Conservation (phyloP, 2,113 vertebrate species). For the Lophotis ruficrista region DNA sequence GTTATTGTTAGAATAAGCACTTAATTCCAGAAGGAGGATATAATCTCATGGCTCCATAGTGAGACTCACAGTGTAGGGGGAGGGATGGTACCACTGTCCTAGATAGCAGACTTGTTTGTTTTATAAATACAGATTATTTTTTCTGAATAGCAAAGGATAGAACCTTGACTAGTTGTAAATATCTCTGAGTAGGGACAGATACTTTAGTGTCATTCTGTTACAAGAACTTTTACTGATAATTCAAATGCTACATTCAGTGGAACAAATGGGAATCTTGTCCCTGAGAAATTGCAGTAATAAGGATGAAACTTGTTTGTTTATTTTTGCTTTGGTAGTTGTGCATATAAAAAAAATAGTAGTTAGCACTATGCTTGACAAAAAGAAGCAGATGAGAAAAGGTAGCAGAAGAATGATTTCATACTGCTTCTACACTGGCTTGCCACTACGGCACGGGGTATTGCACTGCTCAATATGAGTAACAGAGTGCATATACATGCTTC, state of each 20-base stretch:
- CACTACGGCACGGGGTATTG: not conserved
- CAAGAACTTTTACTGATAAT: not conserved
- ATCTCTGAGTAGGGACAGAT: not conserved
- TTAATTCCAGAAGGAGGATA: conserved; percentile 16
- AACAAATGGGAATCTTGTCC: not conserved
- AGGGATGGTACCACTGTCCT: not conserved
- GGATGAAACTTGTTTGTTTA: not conserved
- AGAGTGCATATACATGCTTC: not conserved
- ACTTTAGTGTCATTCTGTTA: not conserved
- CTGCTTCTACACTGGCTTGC: not conserved
- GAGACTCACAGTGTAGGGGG: not conserved
- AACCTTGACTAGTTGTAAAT: not conserved
- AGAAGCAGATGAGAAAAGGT: not conserved
- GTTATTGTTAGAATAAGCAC: conserved; percentile 45
- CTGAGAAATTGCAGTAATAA: not conserved
- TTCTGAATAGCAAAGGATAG: not conserved
- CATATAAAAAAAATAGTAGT: not conserved
- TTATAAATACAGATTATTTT: conserved; percentile 20
- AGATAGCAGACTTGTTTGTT: conserved; percentile 13
- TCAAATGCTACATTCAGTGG: not conserved
- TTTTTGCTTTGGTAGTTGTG: not conserved
- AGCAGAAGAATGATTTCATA: not conserved
- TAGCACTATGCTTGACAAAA: not conserved
- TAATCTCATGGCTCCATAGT: not conserved
- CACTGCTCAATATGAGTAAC: not conserved